Evolutionary conservation across 2,888 invertebrate genomes (phyloP).

Genomic region (Neoaliturus tenellus): DNA sequence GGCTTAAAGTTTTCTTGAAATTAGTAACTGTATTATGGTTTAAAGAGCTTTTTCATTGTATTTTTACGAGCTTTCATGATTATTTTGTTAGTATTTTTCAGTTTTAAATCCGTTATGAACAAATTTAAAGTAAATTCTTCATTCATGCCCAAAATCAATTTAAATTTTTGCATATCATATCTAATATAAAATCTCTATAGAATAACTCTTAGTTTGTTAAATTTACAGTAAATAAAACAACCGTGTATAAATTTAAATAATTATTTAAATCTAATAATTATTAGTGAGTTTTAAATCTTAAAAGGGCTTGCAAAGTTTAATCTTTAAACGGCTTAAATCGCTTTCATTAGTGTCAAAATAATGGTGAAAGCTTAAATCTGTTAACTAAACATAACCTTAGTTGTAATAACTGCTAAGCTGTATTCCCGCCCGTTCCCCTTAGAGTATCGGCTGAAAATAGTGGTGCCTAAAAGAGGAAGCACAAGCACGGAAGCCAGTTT

Average conservation of each 20-base stretch:
- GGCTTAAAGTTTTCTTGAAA: too few relatives aligned
- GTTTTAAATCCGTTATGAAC: not conserved
- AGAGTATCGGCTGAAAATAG: conserved; percentile 41
- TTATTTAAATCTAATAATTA: too few relatives aligned
- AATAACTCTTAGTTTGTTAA: too few relatives aligned
- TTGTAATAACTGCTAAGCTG: conserved; percentile 43
- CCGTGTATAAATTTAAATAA: too few relatives aligned
- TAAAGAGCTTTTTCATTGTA: conserved; percentile 12
- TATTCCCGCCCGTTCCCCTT: conserved; percentile 13
- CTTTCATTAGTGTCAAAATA: conserved; percentile 11
- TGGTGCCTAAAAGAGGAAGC: conserved; percentile 40
- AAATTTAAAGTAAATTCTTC: not conserved
- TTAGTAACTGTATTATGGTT: not conserved
- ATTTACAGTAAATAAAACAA: too few relatives aligned
- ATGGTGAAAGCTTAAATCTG: conserved; percentile 38
- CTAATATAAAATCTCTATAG: not conserved
- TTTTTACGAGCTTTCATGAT: conserved; percentile 16
- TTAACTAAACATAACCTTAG: conserved; percentile 7
- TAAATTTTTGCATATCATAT: not conserved
- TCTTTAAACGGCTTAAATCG: not conserved
- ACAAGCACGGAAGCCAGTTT: conserved; percentile 54
- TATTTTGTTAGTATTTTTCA: not conserved
- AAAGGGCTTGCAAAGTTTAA: not conserved
- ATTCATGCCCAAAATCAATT: not conserved
- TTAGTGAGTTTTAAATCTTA: not conserved